Conservation (phyloP, 2,888 invertebrate species). For the Cheiracanthium punctorium region DNA sequence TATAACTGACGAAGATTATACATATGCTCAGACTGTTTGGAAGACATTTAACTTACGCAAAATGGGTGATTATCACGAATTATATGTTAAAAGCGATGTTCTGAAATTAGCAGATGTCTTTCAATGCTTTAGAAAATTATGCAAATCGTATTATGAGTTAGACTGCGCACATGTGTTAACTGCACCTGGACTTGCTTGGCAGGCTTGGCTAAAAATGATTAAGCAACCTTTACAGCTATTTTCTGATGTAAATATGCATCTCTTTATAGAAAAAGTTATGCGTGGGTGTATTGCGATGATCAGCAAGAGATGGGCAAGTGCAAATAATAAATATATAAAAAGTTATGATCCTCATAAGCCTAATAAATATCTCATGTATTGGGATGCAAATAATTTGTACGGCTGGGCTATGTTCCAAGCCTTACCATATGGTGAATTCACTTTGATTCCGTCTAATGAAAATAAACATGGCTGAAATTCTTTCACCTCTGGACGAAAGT, state of each 20-base stretch:
- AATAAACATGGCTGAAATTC: background rate
- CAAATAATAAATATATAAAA: constrained; percentile 60
- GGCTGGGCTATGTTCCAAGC: background rate
- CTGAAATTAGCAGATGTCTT: background rate
- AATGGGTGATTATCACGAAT: background rate
- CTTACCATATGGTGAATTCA: background rate
- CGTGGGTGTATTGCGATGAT: constrained; percentile 65
- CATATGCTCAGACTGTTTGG: background rate
- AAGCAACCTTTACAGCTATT: too few species aligned
- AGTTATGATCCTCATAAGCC: too few species aligned
- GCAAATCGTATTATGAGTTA: constrained; percentile 72
- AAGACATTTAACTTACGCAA: background rate
- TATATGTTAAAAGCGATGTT: constrained; percentile 1
- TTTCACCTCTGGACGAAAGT: background rate
- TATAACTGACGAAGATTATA: background rate
- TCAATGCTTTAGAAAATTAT: constrained; percentile 72
- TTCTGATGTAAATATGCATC: too few species aligned
- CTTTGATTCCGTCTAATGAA: background rate
- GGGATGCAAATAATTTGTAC: background rate
- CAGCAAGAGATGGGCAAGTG: constrained; percentile 1
- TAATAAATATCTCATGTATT: constrained; percentile 58
- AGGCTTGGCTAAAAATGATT: too few species aligned
- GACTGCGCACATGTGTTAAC: constrained; percentile 72
- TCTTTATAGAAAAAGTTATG: too few species aligned
- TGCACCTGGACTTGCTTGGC: too few species aligned